Evolutionary conservation across 2,888 invertebrate species (phyloP).

Genomic region (Apocheima hispidaria): DNA sequence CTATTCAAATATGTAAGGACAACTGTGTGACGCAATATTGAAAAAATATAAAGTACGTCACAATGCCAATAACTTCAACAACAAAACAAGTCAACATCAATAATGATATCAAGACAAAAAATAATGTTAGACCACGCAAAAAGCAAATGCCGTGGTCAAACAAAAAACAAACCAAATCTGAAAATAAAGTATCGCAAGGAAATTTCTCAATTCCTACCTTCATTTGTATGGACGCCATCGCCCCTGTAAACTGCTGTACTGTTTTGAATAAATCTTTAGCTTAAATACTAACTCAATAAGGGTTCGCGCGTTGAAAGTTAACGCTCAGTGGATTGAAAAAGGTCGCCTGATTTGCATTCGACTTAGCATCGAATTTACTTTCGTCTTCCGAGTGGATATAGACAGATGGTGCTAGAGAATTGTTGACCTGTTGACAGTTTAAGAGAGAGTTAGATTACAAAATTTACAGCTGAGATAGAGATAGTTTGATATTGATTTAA

Average conservation of each 20-base stretch:
- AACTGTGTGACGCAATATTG: no score
- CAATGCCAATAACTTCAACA: no score
- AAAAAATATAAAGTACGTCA: neutral
- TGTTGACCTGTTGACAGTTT: conserved; percentile 52
- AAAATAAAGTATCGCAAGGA: conserved; percentile 40
- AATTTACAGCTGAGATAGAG: neutral
- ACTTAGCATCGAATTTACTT: conserved; percentile 46
- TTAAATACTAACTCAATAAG: conserved; percentile 78
- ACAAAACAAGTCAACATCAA: neutral
- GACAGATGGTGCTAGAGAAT: conserved; percentile 42
- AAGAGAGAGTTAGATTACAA: neutral
- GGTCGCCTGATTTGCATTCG: conserved; percentile 75
- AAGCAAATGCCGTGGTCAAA: conserved; percentile 31
- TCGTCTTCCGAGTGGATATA: conserved; percentile 37
- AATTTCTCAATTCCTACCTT: conserved; percentile 40
- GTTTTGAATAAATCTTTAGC: conserved; percentile 78
- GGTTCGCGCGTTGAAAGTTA: conserved; percentile 65
- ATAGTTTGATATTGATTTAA: neutral
- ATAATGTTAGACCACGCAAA: conserved; percentile 14
- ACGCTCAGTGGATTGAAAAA: conserved; percentile 73
- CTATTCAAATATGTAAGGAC: no score
- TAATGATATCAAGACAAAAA: neutral
- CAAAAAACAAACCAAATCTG: conserved; percentile 26
- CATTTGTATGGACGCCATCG: conserved; percentile 68
- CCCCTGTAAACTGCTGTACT: conserved; percentile 66